Base-by-base conservation (phyloP, 30 jellyfish, hydroid and myxozoan species). In the Aurelia coerulea region DNA sequence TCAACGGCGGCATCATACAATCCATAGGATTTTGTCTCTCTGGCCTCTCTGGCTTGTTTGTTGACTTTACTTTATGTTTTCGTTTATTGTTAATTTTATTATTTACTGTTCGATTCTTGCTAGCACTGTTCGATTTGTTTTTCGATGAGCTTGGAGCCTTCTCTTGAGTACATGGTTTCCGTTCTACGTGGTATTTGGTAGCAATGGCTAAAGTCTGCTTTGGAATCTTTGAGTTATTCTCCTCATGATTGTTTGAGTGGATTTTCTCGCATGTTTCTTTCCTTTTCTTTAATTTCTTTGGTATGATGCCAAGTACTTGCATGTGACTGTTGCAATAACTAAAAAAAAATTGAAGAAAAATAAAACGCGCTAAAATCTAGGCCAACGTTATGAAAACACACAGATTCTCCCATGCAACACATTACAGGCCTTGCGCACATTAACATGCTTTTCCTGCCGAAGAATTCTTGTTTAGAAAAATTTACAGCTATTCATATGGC, bases 301-400 rank as follows among this genome's bases (percentile, higher is more conserved):
- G 98, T 59, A 79, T 76, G 14, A 92, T 83, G 51, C 98, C 98
- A 52, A 92, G 92, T 34, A 92, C 97, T 69, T 87, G 98, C 92
- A 87, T 74, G 65, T 92, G 98, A 66, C 92, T 92, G 83, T 78
- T 92, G 82, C 98, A 92, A 62, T 92, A 92, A 64, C 98, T 92
- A 56, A 2, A 67, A 10, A 54, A 41, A 31, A 8, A 72, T 49
- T 67, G 52, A 16, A 72, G 15, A 18, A 32, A 16, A 31, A 3
- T 37, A 79, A 9, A 15, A 32, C 1, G 18, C 56, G 58, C 9
- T 9, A 76, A 32, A 10, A 31, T 32, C 50, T 11, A 11, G 66
- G 17, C 66, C 13, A 54, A 23, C 29, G 29, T 23, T 23, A 23
- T 23, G 29, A 23, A 23, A 23, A 23, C 29, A 23, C 29, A 23